phyloP scores from a whole-genome alignment of 1,140 invertebrate species.

The Drosophila teissieri region DNA sequence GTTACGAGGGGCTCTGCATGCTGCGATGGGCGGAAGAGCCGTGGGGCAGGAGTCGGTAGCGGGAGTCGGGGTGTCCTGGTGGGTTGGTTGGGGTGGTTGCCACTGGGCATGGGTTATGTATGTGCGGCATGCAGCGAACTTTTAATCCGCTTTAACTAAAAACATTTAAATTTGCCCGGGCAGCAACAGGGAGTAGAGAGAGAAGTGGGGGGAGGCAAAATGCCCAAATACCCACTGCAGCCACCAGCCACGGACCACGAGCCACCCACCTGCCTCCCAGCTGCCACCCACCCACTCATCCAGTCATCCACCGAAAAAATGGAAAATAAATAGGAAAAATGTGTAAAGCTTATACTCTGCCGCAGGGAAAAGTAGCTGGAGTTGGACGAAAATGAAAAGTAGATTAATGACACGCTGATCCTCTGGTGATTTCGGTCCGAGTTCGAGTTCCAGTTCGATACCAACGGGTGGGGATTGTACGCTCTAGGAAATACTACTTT shows the following conservation, averaged over 20 bases:
- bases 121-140: slow-evolving; percentile 81
- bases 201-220: neutral
- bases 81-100: neutral
- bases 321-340: slow-evolving; percentile 49
- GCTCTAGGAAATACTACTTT: neutral
- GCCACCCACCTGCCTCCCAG: slow-evolving; percentile 14
- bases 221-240: slow-evolving; percentile 7
- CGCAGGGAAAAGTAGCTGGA: slow-evolving; percentile 33
- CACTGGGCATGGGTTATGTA: slow-evolving; percentile 73
- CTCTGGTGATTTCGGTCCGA: neutral
- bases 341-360: slow-evolving; percentile 44
- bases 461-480: neutral
- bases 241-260: slow-evolving; percentile 6
- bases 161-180: slow-evolving; percentile 77
- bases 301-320: slow-evolving; percentile 45
- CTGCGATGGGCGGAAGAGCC: slow-evolving; percentile 14
- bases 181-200: slow-evolving; percentile 3
- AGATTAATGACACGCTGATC: slow-evolving; percentile 28
- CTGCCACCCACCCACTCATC: slow-evolving; percentile 26
- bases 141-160: slow-evolving; percentile 83
- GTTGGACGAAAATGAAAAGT: slow-evolving; percentile 21
- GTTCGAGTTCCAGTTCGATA: slow-evolving; percentile 2
- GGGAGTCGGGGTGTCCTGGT: neutral
- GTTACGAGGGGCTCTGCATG: slow-evolving; percentile 48
- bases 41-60: neutral